phyloP scores from a whole-genome alignment of 2,888 invertebrate genomes.

The Thymelicus sylvestris region DNA sequence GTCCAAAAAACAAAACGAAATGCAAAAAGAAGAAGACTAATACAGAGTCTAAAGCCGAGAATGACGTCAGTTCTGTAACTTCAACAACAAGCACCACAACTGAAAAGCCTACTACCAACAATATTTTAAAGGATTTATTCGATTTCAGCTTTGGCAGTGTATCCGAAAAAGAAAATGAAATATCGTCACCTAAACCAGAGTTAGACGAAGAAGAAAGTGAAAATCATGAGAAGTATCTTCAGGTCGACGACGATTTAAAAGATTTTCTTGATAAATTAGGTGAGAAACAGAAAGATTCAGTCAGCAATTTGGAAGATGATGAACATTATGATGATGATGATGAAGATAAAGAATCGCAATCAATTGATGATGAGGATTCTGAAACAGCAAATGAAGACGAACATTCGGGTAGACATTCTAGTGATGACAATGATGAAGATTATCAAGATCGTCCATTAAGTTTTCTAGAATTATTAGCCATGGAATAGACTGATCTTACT shows the following conservation, averaged over 20 bases:
- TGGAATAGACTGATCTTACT: slow-evolving; percentile 71
- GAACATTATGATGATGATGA: slow-evolving; percentile 52
- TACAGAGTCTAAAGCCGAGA: slow-evolving; percentile 51
- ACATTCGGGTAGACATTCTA: slow-evolving; percentile 46
- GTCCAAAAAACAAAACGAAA: slow-evolving; percentile 69
- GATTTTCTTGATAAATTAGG: slow-evolving; percentile 65
- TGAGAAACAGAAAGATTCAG: slow-evolving; percentile 47
- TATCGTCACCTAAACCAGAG: slow-evolving; percentile 47
- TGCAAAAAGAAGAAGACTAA: slow-evolving; percentile 74
- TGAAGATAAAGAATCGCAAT: slow-evolving; percentile 50
- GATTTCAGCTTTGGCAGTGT: slow-evolving; percentile 61
- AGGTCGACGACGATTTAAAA: slow-evolving; percentile 66
- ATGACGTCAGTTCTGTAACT: slow-evolving; percentile 40
- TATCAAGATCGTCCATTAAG: slow-evolving; percentile 61
- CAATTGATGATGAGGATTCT: slow-evolving; percentile 47
- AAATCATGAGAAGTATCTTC: slow-evolving; percentile 58
- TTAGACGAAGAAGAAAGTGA: slow-evolving; percentile 57
- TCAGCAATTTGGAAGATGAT: slow-evolving; percentile 43
- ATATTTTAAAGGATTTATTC: slow-evolving; percentile 66
- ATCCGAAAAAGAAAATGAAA: slow-evolving; percentile 45
- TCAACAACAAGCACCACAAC: slow-evolving; percentile 50
- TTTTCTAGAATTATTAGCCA: slow-evolving; percentile 75
- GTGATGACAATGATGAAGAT: slow-evolving; percentile 50
- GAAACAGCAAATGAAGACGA: slow-evolving; percentile 48
- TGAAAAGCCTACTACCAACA: slow-evolving; percentile 52